phyloP scores from a whole-genome alignment of 2,888 invertebrate genomes.

The Ochlodes sylvanus region DNA sequence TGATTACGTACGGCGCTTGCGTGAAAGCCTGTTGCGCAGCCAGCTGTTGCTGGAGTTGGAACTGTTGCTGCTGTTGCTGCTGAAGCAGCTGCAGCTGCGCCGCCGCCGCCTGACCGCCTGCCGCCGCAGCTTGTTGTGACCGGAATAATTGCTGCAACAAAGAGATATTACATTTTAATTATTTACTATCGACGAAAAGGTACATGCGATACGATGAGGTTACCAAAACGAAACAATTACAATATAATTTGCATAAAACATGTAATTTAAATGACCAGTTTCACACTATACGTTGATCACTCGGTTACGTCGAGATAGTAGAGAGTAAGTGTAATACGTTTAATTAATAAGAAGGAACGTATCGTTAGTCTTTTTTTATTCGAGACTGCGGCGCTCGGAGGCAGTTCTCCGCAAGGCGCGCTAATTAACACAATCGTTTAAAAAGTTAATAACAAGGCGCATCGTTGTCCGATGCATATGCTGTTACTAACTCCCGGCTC shows the following conservation, averaged over 20 bases:
- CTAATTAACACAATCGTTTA: conserved; percentile 82
- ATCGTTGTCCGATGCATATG: conserved; percentile 73
- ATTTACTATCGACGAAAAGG: background rate
- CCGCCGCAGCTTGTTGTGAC: conserved; percentile 91
- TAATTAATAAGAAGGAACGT: conserved; percentile 68
- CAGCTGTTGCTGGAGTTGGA: conserved; percentile 91
- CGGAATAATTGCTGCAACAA: conserved; percentile 94
- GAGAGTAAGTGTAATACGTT: conserved; percentile 43
- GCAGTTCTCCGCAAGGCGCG: conserved; percentile 63
- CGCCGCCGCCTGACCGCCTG: conserved; percentile 87
- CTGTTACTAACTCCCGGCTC: conserved; percentile 49
- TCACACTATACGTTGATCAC: background rate
- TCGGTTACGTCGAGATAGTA: background rate
- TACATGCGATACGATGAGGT: no score
- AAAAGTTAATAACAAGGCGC: conserved; percentile 78
- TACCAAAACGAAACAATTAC: no score
- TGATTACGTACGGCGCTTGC: conserved; percentile 94
- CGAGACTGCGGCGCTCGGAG: conserved; percentile 61
- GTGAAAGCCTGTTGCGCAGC: conserved; percentile 90
- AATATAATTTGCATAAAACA: no score
- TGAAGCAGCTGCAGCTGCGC: conserved; percentile 90
- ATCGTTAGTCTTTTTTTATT: conserved; percentile 70
- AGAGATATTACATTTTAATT: conserved; percentile 33
- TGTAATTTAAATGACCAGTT: no score
- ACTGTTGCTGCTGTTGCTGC: conserved; percentile 91